These are phyloP conservation scores for Melieria crassipennis DNA, from an alignment of 2,888 invertebrate species.

Conservation along the genomic window DNA sequence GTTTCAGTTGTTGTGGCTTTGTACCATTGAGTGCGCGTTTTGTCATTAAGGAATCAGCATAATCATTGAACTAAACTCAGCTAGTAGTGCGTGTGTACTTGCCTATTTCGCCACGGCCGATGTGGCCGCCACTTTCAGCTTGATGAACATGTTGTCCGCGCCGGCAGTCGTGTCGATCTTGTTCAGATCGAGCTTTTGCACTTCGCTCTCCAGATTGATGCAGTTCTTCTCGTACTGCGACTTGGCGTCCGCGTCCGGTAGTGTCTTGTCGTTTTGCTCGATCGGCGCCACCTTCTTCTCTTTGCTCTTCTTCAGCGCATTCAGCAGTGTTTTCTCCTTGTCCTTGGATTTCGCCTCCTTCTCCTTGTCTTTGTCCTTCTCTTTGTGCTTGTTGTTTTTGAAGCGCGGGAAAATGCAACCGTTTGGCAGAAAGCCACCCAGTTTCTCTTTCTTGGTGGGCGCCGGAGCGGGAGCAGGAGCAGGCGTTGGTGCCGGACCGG, in stretches of 20 bases:
- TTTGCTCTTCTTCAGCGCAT: slow-evolving; percentile 63
- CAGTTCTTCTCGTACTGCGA: slow-evolving; percentile 62
- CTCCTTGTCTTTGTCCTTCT: slow-evolving; percentile 57
- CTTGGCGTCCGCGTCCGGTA: slow-evolving; percentile 31
- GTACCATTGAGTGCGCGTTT: too few species aligned
- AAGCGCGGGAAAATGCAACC: slow-evolving; percentile 66
- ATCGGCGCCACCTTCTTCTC: slow-evolving; percentile 59
- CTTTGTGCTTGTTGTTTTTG: slow-evolving; percentile 64
- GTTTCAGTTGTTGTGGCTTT: too few species aligned
- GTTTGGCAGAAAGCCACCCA: slow-evolving; percentile 65
- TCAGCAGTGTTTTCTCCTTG: slow-evolving; percentile 58
- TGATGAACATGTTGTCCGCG: slow-evolving; percentile 59
- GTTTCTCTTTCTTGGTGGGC: slow-evolving; percentile 63
- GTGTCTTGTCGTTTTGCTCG: slow-evolving; percentile 40
- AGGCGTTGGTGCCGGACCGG: slow-evolving; percentile 6
- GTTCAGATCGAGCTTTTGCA: slow-evolving; percentile 63
- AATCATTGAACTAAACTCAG: background rate
- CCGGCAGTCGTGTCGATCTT: slow-evolving; percentile 52
- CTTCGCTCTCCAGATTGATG: slow-evolving; percentile 61
- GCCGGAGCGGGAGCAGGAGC: slow-evolving; percentile 38
- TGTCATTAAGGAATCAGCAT: too few species aligned
- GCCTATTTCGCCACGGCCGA: slow-evolving; percentile 47
- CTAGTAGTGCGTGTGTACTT: background rate
- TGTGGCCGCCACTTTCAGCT: slow-evolving; percentile 58
- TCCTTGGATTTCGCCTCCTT: slow-evolving; percentile 55